phyloP scores from a whole-genome alignment of 2,113 vertebrate genomes.

The Oreochromis aureus region DNA sequence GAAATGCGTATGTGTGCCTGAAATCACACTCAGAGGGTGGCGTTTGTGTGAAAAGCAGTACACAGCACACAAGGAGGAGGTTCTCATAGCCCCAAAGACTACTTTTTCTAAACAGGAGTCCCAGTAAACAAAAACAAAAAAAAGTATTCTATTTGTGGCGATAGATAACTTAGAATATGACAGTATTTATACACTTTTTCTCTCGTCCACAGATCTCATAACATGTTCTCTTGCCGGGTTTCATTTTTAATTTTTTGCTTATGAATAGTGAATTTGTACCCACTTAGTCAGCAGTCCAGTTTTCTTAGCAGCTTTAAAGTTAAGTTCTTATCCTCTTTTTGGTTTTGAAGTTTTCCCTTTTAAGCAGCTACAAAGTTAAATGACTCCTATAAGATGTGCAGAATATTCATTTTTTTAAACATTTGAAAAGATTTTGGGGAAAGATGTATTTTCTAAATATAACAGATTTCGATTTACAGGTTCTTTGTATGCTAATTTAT shows the following conservation, averaged over 20 bases:
- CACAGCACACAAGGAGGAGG: neutral
- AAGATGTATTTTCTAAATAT: neutral
- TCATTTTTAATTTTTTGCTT: neutral
- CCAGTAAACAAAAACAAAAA: neutral
- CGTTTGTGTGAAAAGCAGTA: conserved; percentile 1
- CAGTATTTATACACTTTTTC: neutral
- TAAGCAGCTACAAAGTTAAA: conserved; percentile 29
- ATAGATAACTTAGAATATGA: neutral
- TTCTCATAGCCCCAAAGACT: neutral
- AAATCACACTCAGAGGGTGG: conserved; percentile 14
- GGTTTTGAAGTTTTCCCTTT: conserved; percentile 30
- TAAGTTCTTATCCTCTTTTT: conserved; percentile 9
- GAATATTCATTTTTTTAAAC: neutral
- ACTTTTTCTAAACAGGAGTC: neutral
- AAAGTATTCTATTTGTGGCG: neutral
- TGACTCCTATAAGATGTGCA: neutral
- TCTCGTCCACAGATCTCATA: neutral
- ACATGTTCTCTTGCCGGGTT: neutral
- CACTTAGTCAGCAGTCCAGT: neutral
- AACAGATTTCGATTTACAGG: neutral
- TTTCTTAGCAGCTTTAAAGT: neutral
- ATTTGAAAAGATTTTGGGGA: neutral
- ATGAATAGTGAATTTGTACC: neutral
- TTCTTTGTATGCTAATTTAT: neutral
- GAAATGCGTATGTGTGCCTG: neutral